Percentiles rank a stretch among this genome's conserved stretches.
These are phyloP conservation scores for Epizoanthus fatuus DNA, from an alignment of 92 coral and sea anemone species.

Conservation along the genomic window DNA sequence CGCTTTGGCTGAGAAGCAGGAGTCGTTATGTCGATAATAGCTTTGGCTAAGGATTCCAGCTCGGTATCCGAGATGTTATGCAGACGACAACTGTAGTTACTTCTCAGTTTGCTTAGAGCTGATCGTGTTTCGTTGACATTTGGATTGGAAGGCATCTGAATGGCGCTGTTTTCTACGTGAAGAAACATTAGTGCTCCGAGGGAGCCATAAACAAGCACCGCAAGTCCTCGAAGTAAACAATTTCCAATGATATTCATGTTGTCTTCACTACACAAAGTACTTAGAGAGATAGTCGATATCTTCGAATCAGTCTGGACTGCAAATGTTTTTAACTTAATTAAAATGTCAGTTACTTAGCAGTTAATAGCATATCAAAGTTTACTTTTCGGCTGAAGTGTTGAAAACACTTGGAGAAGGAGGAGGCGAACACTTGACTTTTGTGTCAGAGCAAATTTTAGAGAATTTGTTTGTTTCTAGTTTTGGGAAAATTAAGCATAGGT, in stretches of 20 bases:
- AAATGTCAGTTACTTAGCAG: no score
- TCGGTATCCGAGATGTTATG: conserved; percentile 4
- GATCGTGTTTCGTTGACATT: conserved; percentile 1
- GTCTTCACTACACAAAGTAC: no score
- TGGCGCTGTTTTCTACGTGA: neutral
- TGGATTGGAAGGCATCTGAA: neutral
- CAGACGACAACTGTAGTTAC: neutral
- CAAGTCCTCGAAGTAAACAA: neutral
- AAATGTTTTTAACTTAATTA: no score
- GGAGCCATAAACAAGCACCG: neutral
- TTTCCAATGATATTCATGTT: neutral
- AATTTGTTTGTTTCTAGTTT: no score
- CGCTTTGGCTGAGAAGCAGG: neutral
- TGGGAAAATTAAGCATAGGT: no score
- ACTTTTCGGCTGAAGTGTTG: no score
- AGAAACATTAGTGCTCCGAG: neutral
- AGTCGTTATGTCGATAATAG: neutral
- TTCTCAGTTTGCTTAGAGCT: neutral
- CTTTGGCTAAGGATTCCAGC: neutral
- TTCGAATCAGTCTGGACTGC: no score
- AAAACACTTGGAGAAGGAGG: no score
- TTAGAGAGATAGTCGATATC: no score
- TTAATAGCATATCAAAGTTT: no score
- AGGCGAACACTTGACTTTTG: no score
- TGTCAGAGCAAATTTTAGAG: no score